Conservation (phyloP, 2,113 vertebrate species). For the Leptocoma aspasia region DNA sequence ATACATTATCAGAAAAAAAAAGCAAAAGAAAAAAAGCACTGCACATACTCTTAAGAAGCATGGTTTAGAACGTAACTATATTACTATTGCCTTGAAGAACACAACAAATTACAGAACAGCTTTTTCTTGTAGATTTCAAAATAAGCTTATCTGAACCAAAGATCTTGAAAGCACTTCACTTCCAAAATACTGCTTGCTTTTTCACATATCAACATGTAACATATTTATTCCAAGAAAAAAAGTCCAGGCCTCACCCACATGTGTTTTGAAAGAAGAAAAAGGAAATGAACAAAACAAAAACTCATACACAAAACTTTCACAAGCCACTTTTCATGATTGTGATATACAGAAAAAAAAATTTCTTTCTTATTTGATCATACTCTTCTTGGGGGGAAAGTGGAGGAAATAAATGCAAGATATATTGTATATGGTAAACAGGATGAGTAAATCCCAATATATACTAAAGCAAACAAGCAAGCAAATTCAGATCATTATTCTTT, state of each 20-base stretch:
- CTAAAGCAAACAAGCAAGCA: constrained; percentile 17
- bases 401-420: background rate
- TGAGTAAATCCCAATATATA: constrained; percentile 47
- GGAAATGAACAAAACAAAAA: background rate
- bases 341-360: background rate
- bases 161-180: constrained; percentile 50
- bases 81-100: constrained; percentile 16
- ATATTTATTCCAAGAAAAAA: background rate
- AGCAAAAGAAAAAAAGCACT: background rate
- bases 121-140: constrained; percentile 1
- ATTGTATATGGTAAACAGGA: background rate
- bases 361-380: background rate
- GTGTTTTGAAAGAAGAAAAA: background rate
- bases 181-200: constrained; percentile 59
- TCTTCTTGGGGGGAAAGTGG: background rate
- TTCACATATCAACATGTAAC: constrained; percentile 14
- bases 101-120: background rate
- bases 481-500: constrained; percentile 10
- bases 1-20: background rate
- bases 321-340: constrained; percentile 43
- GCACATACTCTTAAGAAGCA: background rate
- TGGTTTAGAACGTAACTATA: background rate
- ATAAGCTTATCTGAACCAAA: constrained; percentile 14
- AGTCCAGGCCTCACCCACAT: background rate
- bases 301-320: background rate